Evolutionary conservation across 2,888 invertebrate species (phyloP).

Genomic region (Thereva nobilitata): DNA sequence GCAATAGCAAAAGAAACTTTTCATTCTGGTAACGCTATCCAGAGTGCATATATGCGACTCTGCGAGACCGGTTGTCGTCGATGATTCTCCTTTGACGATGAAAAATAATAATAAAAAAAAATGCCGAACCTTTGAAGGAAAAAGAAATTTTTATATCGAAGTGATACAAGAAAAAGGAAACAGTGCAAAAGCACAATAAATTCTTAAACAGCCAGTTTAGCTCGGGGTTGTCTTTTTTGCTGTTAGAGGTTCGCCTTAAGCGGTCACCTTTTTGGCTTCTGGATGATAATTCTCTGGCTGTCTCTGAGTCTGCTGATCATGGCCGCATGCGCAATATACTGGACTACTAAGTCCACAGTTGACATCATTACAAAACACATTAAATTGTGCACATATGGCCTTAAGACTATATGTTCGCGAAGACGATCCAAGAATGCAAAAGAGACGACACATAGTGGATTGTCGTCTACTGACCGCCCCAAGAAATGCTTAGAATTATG

Average conservation of each 20-base stretch:
- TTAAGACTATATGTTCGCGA: conserved; percentile 7
- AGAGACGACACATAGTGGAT: not conserved
- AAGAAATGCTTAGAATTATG: too few relatives aligned
- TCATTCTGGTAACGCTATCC: conserved; percentile 23
- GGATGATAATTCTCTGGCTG: not conserved
- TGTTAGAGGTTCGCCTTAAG: conserved; percentile 22
- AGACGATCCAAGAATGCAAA: not conserved
- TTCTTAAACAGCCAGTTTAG: conserved; percentile 25
- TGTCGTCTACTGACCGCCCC: too few relatives aligned
- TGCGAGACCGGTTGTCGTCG: conserved; percentile 37
- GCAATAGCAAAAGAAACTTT: not conserved
- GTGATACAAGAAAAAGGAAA: conserved; percentile 24
- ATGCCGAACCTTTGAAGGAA: conserved; percentile 8
- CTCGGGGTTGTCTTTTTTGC: conserved; percentile 19
- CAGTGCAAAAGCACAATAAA: conserved; percentile 28
- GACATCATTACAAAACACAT: conserved; percentile 20
- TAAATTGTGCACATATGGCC: conserved; percentile 15
- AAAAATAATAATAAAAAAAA: conserved; percentile 3
- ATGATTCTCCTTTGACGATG: conserved; percentile 9
- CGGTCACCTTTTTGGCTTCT: conserved; percentile 27
- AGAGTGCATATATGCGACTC: conserved; percentile 14
- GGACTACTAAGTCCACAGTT: conserved; percentile 19
- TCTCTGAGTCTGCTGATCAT: conserved; percentile 7
- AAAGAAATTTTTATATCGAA: conserved; percentile 30
- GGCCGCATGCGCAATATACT: conserved; percentile 16